Conservation (phyloP, 2,113 vertebrate genomes). For the Haplochromis burtoni region DNA sequence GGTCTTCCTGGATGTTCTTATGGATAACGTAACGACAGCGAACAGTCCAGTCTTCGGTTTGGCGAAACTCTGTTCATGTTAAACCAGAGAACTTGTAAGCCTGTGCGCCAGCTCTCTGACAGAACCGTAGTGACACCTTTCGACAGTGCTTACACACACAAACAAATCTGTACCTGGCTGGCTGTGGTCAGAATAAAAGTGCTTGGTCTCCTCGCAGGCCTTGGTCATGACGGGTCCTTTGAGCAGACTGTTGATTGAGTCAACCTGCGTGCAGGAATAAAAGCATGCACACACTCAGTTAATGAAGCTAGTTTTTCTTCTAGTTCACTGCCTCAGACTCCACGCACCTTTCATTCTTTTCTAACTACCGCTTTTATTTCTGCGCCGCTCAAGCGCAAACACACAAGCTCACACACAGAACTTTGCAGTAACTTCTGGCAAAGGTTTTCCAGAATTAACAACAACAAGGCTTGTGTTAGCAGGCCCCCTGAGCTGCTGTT, state of each 20-base stretch:
- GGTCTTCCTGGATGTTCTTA: slow-evolving; percentile 95
- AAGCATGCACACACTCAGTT: background rate
- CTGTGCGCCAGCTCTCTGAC: background rate
- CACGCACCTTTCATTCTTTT: background rate
- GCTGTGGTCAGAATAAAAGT: slow-evolving; percentile 91
- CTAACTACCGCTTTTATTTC: background rate
- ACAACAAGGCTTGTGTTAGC: background rate
- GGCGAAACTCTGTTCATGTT: slow-evolving; percentile 82
- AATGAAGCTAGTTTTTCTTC: background rate
- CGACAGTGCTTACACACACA: background rate
- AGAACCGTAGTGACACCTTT: background rate
- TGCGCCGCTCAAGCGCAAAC: background rate
- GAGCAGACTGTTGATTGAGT: slow-evolving; percentile 88
- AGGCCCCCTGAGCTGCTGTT: slow-evolving; percentile 18
- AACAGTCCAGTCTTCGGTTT: slow-evolving; percentile 87
- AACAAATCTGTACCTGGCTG: slow-evolving; percentile 78
- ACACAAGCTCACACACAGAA: background rate
- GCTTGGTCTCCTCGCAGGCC: slow-evolving; percentile 93
- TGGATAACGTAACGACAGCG: slow-evolving; percentile 84
- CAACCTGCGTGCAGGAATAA: slow-evolving; percentile 74
- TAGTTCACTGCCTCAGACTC: background rate
- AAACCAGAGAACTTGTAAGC: background rate
- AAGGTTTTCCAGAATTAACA: background rate
- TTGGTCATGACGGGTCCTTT: slow-evolving; percentile 88
- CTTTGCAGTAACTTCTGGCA: background rate